Evolutionary conservation across 2,797 vertebrate genomes (phyloP).

Genomic region (Falco peregrinus): DNA sequence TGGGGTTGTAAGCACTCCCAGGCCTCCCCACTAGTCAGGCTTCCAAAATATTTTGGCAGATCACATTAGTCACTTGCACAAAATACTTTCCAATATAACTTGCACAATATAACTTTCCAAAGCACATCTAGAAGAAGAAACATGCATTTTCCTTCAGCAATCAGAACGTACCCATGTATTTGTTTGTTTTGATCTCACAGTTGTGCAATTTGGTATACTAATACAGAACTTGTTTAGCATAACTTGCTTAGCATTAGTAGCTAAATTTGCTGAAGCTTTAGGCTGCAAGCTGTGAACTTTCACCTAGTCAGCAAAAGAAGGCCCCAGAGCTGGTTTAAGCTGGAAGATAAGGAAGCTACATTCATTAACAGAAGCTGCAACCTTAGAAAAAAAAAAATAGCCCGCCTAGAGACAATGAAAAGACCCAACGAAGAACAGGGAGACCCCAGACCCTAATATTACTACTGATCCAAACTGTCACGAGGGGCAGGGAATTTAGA

Average conservation of each 20-base stretch:
- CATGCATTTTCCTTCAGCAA: neutral
- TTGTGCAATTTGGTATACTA: neutral
- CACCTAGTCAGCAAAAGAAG: neutral
- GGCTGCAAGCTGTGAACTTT: accelerated
- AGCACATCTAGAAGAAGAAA: neutral
- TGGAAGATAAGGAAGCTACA: neutral
- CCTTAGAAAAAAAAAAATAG: neutral
- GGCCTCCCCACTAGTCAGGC: neutral
- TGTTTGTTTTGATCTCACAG: neutral
- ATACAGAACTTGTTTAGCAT: neutral
- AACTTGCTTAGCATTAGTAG: neutral
- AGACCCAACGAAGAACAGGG: neutral
- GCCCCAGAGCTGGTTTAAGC: neutral
- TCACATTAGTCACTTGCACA: neutral
- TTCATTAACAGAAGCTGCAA: neutral
- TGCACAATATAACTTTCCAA: neutral
- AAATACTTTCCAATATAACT: neutral
- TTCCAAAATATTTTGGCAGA: neutral
- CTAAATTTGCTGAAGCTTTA: neutral
- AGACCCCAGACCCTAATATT: neutral
- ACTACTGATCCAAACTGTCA: accelerated
- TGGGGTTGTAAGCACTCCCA: too few species aligned
- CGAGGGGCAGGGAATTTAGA: neutral
- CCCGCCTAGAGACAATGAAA: neutral
- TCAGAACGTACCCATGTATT: neutral